Conservation (phyloP, 2,888 invertebrate species). For the Carpatolechia fugitivella region DNA sequence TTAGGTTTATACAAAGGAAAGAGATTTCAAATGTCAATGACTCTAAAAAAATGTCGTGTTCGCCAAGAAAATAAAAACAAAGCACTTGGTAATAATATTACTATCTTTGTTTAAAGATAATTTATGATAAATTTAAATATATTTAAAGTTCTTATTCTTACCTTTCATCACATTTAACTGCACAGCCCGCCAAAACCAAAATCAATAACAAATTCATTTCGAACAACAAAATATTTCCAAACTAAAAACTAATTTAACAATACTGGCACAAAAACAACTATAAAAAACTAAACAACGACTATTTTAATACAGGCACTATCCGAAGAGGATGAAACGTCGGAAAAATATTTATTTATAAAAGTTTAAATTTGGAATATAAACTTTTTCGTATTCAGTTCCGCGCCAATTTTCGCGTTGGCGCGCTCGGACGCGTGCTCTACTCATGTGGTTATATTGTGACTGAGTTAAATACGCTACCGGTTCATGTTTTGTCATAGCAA, state of each 20-base stretch:
- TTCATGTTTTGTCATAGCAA: too few relatives aligned
- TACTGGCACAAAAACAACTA: slow-evolving; percentile 13
- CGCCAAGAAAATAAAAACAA: too few relatives aligned
- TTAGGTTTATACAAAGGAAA: too few relatives aligned
- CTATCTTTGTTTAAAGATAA: too few relatives aligned
- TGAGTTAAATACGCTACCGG: slow-evolving; percentile 32
- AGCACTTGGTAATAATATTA: too few relatives aligned
- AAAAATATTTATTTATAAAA: background rate
- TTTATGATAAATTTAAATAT: background rate
- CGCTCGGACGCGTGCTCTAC: slow-evolving; percentile 35
- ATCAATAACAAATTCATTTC: slow-evolving; percentile 48
- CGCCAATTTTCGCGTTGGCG: slow-evolving; percentile 40
- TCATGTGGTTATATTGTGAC: slow-evolving; percentile 39
- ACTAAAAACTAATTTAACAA: slow-evolving; percentile 15
- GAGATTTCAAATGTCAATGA: too few relatives aligned
- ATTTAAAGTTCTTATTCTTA: slow-evolving; percentile 24
- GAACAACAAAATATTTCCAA: slow-evolving; percentile 6
- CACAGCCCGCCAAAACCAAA: slow-evolving; percentile 51
- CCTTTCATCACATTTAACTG: slow-evolving; percentile 58
- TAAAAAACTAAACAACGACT: background rate
- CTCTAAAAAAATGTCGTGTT: too few relatives aligned
- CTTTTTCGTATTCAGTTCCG: slow-evolving; percentile 20
- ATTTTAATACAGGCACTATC: background rate
- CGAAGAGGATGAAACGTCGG: background rate
- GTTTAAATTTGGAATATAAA: background rate